Base-by-base conservation (phyloP, 1,140 invertebrate genomes). In the Drusus annulatus region DNA sequence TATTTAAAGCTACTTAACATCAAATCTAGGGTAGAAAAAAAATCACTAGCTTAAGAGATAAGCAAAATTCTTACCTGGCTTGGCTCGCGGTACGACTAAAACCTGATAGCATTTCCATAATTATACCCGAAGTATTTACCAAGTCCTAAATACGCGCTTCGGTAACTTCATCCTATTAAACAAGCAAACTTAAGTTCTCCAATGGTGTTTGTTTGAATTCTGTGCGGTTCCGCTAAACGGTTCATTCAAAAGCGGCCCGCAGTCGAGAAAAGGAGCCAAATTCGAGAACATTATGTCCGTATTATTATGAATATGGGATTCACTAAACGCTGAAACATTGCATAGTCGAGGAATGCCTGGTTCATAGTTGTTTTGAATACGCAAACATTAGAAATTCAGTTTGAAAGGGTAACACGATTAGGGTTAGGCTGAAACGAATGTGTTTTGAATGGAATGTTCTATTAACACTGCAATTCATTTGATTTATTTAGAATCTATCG, bases 111-210 rank as follows among this genome's bases (percentile, higher is more conserved):
- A 69, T 74, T 74, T 76, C 65, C 75, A 69, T 74, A 77, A 82
- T 80, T 80, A 80, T 76, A 82, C 58, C 78, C 79, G 81, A 79
- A 80, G 78, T 76, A 79, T 78, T 71, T 65, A 68, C 71, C 54
- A 54, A 74, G 74, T 56, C 36, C 71, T 76, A 60, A 81, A 79
- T 79, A 68, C 62, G 77, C 81, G 77, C 63, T 68, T 68, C 45
- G 78, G 63, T 77, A 82, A 82, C 78, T 82, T 80, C 73, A 28
- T 74, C 63, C 74, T 71, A 79, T 79, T 79, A 65, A 79, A 62
- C 45, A 71, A 50, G 51, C 62, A 58, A 79, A 79, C 77, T 79
- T 77, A 58, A 71, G 65, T 58, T 79, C 65, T 58, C 60, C 17
- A 79, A 79, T 79, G 68, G 77, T 73, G 77, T 79, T 78, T 79